Evolutionary conservation across 2,113 vertebrate genomes (phyloP).

Genomic region (Ctenodactylus gundi): DNA sequence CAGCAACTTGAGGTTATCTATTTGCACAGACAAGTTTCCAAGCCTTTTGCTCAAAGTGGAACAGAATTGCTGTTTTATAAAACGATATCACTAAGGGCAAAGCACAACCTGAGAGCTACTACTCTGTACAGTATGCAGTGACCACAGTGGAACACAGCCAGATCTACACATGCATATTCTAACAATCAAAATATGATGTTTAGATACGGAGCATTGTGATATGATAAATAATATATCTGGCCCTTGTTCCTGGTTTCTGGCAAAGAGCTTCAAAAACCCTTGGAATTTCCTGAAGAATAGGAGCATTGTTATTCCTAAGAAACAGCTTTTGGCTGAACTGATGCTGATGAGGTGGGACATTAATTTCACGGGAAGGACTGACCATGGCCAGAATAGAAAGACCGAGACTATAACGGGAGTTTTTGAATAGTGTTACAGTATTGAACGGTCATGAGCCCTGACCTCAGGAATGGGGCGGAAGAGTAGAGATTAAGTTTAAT

Average conservation of each 20-base stretch:
- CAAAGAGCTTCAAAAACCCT: neutral
- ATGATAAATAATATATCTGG: neutral
- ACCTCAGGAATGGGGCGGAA: neutral
- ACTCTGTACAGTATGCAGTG: neutral
- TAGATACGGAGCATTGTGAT: rapidly evolving
- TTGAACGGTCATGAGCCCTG: neutral
- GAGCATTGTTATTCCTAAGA: neutral
- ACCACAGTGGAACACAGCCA: neutral
- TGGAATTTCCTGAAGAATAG: neutral
- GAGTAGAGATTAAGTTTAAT: neutral
- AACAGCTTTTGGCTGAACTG: neutral
- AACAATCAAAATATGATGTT: neutral
- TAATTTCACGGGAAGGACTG: neutral
- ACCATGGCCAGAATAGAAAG: neutral
- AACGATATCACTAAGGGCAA: neutral
- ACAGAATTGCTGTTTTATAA: neutral
- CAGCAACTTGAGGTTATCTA: neutral
- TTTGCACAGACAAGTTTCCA: neutral
- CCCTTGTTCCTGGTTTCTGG: neutral
- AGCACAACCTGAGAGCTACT: neutral
- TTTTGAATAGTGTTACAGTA: no score
- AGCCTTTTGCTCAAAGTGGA: neutral
- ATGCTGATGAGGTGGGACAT: neutral
- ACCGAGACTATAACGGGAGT: neutral
- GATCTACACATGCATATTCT: neutral